Evolutionary conservation across 1,140 invertebrate species (phyloP).

Genomic region (Aradophagus sp.): DNA sequence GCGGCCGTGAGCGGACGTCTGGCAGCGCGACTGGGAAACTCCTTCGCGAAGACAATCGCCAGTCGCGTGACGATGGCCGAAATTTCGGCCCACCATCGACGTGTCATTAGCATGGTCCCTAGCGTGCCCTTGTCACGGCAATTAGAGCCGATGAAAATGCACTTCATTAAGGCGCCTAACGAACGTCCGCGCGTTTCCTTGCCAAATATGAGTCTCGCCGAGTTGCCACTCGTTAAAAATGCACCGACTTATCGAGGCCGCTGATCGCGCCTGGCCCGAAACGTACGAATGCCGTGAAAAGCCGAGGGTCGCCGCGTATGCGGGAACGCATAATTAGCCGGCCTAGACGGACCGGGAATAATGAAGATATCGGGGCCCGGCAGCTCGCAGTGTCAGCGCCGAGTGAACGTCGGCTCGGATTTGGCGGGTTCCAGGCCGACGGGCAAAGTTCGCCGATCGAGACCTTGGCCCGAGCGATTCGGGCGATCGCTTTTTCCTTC

Average conservation of each 20-base stretch:
- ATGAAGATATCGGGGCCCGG: slow-evolving; percentile 28
- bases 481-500: slow-evolving; percentile 18
- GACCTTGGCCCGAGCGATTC: neutral
- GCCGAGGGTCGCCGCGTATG: slow-evolving; percentile 32
- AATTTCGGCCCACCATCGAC: slow-evolving; percentile 40
- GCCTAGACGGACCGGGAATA: slow-evolving; percentile 22
- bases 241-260: slow-evolving; percentile 35
- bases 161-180: slow-evolving; percentile 55
- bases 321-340: slow-evolving; percentile 52
- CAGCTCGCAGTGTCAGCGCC: slow-evolving; percentile 12
- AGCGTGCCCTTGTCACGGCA: slow-evolving; percentile 46
- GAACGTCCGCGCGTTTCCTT: slow-evolving; percentile 45
- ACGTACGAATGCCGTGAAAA: slow-evolving; percentile 49
- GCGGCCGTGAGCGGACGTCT: slow-evolving; percentile 39
- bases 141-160: slow-evolving; percentile 56
- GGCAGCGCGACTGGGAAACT: too few species aligned
- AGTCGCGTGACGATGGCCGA: too few species aligned
- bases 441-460: slow-evolving; percentile 19
- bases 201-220: slow-evolving; percentile 41
- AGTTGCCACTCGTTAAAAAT: slow-evolving; percentile 41
- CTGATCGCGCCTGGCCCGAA: slow-evolving; percentile 43
- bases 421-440: slow-evolving; percentile 1
- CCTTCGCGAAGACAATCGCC: too few species aligned
- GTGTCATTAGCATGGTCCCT: slow-evolving; percentile 47
- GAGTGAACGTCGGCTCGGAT: slow-evolving; percentile 1